Base-by-base conservation (phyloP, 2,888 invertebrate genomes). In the Sinodicranocentrus sp. region DNA sequence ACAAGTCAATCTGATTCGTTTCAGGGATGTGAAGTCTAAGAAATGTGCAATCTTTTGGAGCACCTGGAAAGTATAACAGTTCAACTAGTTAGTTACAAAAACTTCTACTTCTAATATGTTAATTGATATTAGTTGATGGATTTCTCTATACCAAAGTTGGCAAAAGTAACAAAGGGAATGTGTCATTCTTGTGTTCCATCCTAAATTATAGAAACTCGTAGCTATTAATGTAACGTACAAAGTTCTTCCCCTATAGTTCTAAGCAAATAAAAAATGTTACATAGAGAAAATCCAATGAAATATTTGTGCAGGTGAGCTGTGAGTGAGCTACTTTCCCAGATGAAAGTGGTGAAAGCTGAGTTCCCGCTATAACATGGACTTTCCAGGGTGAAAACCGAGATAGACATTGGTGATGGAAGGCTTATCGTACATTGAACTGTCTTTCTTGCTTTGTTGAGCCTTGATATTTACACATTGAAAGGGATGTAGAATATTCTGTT, bases 111-210 rank as follows among this genome's bases (percentile, higher is more conserved):
- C 5, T 33, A 33, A 6, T 10, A 33, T 33, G 33, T 48, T 17
- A 15, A 48, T 48, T 17, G 17, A n/a, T 5, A 48, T n/a, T 48
- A n/a, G 48, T 48, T 3, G 15, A 54, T 54, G n/a, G n/a, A n/a
- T n/a, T n/a, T n/a, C n/a, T n/a, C n/a, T n/a, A n/a, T n/a, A 70
- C 70, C 54, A 70, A 54, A 3, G 43, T 28, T 26, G 70, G 52
- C 13, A 70, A 28, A 54, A 25, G 23, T 17, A 48, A 25, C 6
- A 68, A 25, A 17, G 68, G 68, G 26, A 44, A 68, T 0, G n/a
- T 10, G 13, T 67, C 44, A 1, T 43, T n/a, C 8, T 59, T 23
- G 10, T 17, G 2, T 17, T 5, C 59, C 6, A 8, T 59, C 17
- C 25, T 61, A 21, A n/a, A 10, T 48, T 10, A 48, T 48, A n/a